phyloP scores from a whole-genome alignment of 2,797 vertebrate species.

The Rhyacichthys aspro region DNA sequence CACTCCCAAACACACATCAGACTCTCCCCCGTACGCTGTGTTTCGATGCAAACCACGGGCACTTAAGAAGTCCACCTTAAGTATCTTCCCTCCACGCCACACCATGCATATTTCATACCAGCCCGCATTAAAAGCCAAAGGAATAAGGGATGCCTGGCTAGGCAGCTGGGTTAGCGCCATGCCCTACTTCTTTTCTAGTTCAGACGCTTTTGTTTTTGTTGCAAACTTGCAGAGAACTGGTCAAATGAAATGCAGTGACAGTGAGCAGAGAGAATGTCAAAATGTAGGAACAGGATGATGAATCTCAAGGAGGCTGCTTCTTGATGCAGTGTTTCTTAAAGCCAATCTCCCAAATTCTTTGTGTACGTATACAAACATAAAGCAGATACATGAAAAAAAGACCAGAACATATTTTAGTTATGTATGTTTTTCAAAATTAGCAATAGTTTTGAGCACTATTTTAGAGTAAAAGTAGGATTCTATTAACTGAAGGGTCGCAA shows the following conservation, averaged over 20 bases:
- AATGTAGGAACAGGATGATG: neutral
- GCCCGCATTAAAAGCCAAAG: conserved; percentile 72
- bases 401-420: no score
- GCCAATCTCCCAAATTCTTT: neutral
- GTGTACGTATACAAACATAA: no score
- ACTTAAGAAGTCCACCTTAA: conserved; percentile 71
- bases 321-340: neutral
- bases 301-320: no score
- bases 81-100: conserved; percentile 66
- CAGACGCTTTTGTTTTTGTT: conserved; percentile 60
- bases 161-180: conserved; percentile 70
- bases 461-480: no score
- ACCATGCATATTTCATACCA: conserved; percentile 78
- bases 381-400: no score
- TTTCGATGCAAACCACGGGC: conserved; percentile 37
- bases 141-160: conserved; percentile 76
- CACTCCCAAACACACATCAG: conserved; percentile 37
- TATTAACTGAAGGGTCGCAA: no score
- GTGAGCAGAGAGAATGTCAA: conserved; percentile 15
- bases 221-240: conserved; percentile 38
- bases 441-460: no score
- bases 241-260: conserved; percentile 38
- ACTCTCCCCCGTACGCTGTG: conserved; percentile 16
- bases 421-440: no score
- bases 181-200: conserved; percentile 73